phyloP scores from a whole-genome alignment of 2,888 invertebrate genomes.

The Noctua comes region DNA sequence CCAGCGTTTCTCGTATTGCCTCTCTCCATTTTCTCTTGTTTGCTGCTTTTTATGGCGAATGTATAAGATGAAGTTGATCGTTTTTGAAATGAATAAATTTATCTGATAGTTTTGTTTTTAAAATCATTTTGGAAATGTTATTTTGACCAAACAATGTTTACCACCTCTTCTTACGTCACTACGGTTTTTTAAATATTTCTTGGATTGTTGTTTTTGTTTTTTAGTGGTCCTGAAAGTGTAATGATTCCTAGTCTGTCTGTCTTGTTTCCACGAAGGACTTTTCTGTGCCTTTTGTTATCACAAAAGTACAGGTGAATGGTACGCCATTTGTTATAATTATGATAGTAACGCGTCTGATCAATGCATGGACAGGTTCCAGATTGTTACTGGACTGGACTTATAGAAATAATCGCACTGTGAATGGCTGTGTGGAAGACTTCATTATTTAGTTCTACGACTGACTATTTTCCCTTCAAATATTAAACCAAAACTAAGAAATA shows the following conservation, averaged over 20 bases:
- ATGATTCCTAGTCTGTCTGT: background rate
- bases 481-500: background rate
- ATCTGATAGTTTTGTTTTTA: background rate
- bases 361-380: constrained; percentile 45
- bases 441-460: background rate
- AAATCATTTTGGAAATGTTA: background rate
- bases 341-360: constrained; percentile 39
- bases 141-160: background rate
- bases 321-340: constrained; percentile 2
- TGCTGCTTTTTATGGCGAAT: constrained; percentile 37
- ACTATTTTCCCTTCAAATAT: background rate
- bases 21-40: constrained; percentile 55
- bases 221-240: background rate
- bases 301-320: background rate
- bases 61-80: constrained; percentile 4
- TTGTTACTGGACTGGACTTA: constrained; percentile 7
- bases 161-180: background rate
- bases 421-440: background rate
- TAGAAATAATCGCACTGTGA: background rate
- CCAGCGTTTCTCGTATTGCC: constrained; percentile 54
- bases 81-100: background rate
- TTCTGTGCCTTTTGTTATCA: background rate
- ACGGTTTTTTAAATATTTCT: background rate
- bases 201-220: background rate
- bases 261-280: background rate